Base-by-base conservation (phyloP, 2,797 vertebrate genomes). In the Mallotus villosus region DNA sequence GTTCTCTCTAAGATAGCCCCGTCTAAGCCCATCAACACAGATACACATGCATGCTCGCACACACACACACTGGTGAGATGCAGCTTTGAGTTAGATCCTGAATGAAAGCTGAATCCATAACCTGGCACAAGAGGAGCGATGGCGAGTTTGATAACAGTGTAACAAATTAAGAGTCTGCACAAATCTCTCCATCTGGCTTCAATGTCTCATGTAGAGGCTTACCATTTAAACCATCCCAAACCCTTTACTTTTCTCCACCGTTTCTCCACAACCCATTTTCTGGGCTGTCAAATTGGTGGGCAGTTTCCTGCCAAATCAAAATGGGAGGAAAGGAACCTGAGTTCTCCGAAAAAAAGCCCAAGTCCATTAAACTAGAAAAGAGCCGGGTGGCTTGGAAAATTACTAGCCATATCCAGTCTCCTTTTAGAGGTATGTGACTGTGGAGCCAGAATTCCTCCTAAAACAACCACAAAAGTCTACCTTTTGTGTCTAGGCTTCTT, bases 231-330 rank as follows among this genome's bases (percentile, higher is more conserved):
- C 81, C 88, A 82, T 55, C 80, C 79, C 63, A 67, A 78, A 86
- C 69, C 75, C 78, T 68, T 71, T 57, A 74, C 75, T 64, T 77
- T 80, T 29, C 27, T 82, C 85, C 67, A 74, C 69, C 81, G 51
- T 85, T 82, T 82, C 83, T 83, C 81, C 83, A 76, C 63, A 73
- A 64, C 71, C 82, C 82, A 79, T 89, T 87, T 87, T 89, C 87
- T 67, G 70, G 80, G 70, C 83, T 88, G 86, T 84, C 82, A 77
- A 80, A 83, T 81, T 46, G 76, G 78, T 64, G 80, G 75, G 85
- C 66, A 59, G 74, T 72, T 86, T 90, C 81, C 78, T 85, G 81
- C 69, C 11, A 19, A 89, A 87, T 88, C 77, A 86, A 80, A 87
- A 81, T 73, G 32, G 76, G 81, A 79, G 76, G 87, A 37, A 37